Conservation (phyloP, 2,797 vertebrate species). For the Lophius americanus region DNA sequence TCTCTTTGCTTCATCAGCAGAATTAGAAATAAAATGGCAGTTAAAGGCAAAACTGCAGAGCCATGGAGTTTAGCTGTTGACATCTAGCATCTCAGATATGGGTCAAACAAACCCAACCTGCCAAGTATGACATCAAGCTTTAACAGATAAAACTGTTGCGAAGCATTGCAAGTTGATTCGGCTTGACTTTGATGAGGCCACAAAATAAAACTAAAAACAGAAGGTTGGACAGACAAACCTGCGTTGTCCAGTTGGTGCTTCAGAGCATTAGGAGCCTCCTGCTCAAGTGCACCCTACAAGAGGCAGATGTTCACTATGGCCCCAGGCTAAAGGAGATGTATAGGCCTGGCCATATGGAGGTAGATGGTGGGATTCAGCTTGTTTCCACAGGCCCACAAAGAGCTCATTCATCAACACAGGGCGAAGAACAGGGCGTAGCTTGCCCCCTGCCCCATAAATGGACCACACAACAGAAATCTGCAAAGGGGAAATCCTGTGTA, state of each 20-base stretch:
- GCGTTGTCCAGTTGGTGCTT: conserved; percentile 58
- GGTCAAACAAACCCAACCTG: conserved; percentile 72
- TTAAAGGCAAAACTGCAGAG: conserved; percentile 69
- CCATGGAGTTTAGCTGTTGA: conserved; percentile 71
- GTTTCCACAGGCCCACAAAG: conserved; percentile 84
- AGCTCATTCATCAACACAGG: conserved; percentile 78
- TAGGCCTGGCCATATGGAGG: conserved; percentile 85
- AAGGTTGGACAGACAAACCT: conserved; percentile 55
- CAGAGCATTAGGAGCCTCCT: conserved; percentile 43
- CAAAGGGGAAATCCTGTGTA: conserved; percentile 78
- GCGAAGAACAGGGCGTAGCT: conserved; percentile 69
- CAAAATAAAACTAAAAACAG: conserved; percentile 64
- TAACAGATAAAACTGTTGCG: conserved; percentile 18
- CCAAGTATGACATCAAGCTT: conserved; percentile 47
- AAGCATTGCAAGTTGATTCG: conserved; percentile 30
- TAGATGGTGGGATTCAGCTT: conserved; percentile 76
- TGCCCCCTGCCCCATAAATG: conserved; percentile 78
- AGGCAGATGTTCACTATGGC: conserved; percentile 83
- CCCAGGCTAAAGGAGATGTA: conserved; percentile 83
- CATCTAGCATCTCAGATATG: conserved; percentile 61
- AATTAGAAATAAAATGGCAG: conserved; percentile 48
- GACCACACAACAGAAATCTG: conserved; percentile 80
- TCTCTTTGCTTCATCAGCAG: conserved; percentile 69
- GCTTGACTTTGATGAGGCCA: conserved; percentile 51
- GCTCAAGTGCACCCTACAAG: conserved; percentile 65